These are phyloP conservation scores for Malaclemys terrapin DNA, from an alignment of 2,113 vertebrate species.

Conservation along the genomic window DNA sequence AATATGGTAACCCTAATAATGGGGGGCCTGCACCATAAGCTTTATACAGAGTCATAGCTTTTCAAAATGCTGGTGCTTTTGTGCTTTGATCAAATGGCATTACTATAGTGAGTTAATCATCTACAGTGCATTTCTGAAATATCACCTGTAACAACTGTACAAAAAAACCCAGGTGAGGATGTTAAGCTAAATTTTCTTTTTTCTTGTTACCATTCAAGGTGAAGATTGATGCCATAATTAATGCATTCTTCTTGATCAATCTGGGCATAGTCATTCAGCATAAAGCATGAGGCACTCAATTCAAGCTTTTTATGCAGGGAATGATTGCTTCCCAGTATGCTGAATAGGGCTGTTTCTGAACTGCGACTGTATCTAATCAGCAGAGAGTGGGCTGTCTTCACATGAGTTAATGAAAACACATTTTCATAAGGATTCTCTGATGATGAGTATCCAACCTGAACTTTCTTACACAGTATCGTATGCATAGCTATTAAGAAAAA, in stretches of 20 bases:
- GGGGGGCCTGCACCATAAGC: neutral
- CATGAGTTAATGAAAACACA: constrained; percentile 65
- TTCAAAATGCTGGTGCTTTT: neutral
- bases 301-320: constrained; percentile 26
- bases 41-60: rapidly evolving
- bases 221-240: constrained; percentile 44
- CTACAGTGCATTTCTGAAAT: neutral
- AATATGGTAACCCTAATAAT: neutral
- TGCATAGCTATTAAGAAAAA: constrained; percentile 51
- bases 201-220: constrained; percentile 23
- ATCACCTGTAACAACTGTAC: neutral
- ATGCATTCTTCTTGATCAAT: constrained; percentile 44
- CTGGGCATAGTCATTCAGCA: constrained; percentile 34
- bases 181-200: neutral
- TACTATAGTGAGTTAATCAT: neutral
- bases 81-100: neutral
- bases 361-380: constrained; percentile 68
- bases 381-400: constrained; percentile 70
- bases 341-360: constrained; percentile 67
- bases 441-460: constrained; percentile 58
- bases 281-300: constrained; percentile 55
- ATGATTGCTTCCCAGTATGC: constrained; percentile 61
- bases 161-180: constrained; percentile 24
- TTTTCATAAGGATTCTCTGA: constrained; percentile 55
- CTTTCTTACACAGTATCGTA: constrained; percentile 25